Conservation (phyloP, 2,888 invertebrate genomes). For the Nesidiocoris tenuis region DNA sequence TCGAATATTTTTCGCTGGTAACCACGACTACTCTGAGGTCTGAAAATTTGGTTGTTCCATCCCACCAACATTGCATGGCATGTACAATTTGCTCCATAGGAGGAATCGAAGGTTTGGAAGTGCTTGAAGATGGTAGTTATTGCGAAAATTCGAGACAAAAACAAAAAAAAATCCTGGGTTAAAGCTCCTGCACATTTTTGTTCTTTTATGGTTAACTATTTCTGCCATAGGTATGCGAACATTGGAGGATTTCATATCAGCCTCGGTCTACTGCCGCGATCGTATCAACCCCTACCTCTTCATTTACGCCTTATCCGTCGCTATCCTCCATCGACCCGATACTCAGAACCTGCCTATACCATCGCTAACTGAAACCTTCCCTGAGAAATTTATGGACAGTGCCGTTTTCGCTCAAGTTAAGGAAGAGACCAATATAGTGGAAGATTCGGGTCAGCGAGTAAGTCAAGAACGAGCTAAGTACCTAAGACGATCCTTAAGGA, state of each 20-base stretch:
- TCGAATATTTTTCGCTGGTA: too few relatives aligned
- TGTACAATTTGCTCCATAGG: too few relatives aligned
- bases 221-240: slow-evolving; percentile 72
- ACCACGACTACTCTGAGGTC: too few relatives aligned
- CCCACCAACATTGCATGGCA: too few relatives aligned
- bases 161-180: too few relatives aligned
- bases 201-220: too few relatives aligned
- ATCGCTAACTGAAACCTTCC: slow-evolving; percentile 74
- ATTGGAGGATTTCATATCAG: slow-evolving; percentile 69
- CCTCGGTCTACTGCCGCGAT: slow-evolving; percentile 70
- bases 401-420: slow-evolving; percentile 68
- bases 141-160: too few relatives aligned
- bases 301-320: slow-evolving; percentile 75
- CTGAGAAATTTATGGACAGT: slow-evolving; percentile 78
- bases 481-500: too few relatives aligned
- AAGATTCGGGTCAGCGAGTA: slow-evolving; percentile 51
- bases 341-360: slow-evolving; percentile 70
- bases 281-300: slow-evolving; percentile 78
- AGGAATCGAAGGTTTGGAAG: too few relatives aligned
- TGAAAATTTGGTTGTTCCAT: too few relatives aligned
- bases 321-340: slow-evolving; percentile 70
- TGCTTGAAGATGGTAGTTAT: too few relatives aligned
- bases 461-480: neutral
- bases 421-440: slow-evolving; percentile 64
- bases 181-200: too few relatives aligned